Evolutionary conservation across 2,888 invertebrate genomes (phyloP).

Genomic region (Prenolepis imparis): DNA sequence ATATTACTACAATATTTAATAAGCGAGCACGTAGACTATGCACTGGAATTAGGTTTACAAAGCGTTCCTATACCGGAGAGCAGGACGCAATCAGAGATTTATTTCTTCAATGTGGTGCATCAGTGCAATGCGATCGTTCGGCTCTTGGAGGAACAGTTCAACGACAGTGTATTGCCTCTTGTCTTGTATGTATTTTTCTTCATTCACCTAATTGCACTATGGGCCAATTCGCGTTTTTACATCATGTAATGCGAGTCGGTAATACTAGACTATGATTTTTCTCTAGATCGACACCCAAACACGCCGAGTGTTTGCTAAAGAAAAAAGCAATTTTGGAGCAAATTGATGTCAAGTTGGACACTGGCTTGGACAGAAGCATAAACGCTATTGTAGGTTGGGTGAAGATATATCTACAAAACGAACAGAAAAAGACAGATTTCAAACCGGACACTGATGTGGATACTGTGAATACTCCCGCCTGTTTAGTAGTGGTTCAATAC

Average conservation of each 20-base stretch:
- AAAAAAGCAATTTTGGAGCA: conserved; percentile 95
- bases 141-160: conserved; percentile 96
- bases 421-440: conserved; percentile 98
- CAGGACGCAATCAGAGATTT: conserved; percentile 93
- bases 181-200: conserved; percentile 89
- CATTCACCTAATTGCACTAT: neutral
- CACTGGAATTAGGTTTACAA: conserved; percentile 96
- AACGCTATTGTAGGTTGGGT: conserved; percentile 97
- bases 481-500: conserved; percentile 93
- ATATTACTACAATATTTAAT: conserved; percentile 94
- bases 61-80: conserved; percentile 96
- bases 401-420: conserved; percentile 94
- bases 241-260: neutral
- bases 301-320: conserved; percentile 95
- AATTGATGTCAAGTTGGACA: conserved; percentile 96
- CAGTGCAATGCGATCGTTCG: conserved; percentile 97
- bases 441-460: conserved; percentile 95
- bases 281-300: conserved; percentile 93
- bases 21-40: conserved; percentile 98
- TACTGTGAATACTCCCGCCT: conserved; percentile 94
- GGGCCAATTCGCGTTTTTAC: neutral
- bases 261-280: neutral
- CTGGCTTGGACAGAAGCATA: conserved; percentile 94
- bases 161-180: conserved; percentile 95
- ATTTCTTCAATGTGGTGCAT: conserved; percentile 97